Base-by-base conservation (phyloP, 30 jellyfish, hydroid and myxozoan species). In the Hydractinia symbiolongicarpus region DNA sequence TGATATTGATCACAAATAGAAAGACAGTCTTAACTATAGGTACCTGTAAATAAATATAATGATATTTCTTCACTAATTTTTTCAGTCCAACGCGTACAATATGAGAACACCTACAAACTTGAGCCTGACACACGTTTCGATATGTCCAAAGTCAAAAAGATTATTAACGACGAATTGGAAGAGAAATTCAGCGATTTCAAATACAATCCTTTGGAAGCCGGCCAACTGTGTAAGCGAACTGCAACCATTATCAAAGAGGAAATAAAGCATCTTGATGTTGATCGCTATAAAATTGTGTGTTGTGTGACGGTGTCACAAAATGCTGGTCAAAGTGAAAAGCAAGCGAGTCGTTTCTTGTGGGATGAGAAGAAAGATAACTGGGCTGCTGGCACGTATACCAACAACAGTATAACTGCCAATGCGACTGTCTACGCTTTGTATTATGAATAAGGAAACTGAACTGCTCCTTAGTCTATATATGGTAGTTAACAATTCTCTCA, bases 281-380 rank as follows among this genome's bases (percentile, higher is more conserved):
- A 81, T 7, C 84, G 99, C 53, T 88, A 88, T 85, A 93, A 93
- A 66, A 62, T 11, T 72, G 96, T 93, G 40, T 88, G 96, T 77
- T 55, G 56, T 71, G 96, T 93, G 5, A 83, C 95, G 15, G 80
- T 80, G n/a, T 93, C 88, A 52, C 94, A 93, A 72, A 82, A 81
- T 30, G 79, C 7, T 9, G 88, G 90, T 52, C 99, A 93, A 81
- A 93, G 95, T 9, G 68, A 81, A 58, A 84, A 82, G 67, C 80
- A 78, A 9, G 94, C 96, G 50, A 93, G 99, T 83, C 85, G 99
- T 21, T 93, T 77, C 67, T 53, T 93, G 69, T 93, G 99, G 99
- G 99, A 93, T 76, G 99, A 83, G 5, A 88, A 80, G 70, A 84
- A 88, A 76, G 99, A 93, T 82, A 93, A 76, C 66, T 93, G 94